Evolutionary conservation across 2,797 vertebrate genomes (phyloP).

Genomic region (Girardinus metallicus): DNA sequence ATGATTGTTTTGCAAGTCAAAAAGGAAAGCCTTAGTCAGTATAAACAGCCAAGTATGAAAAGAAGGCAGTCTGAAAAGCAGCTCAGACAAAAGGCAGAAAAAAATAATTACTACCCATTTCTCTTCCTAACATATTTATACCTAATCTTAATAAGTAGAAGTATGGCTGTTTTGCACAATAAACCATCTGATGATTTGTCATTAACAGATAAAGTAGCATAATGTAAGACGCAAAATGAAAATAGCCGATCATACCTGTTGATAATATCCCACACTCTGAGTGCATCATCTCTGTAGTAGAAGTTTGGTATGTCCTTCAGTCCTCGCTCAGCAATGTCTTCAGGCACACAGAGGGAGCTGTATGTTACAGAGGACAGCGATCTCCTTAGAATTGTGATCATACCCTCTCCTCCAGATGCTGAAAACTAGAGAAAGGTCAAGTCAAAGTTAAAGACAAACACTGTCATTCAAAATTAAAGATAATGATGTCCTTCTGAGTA

Average conservation of each 20-base stretch:
- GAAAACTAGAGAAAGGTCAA: conserved; percentile 38
- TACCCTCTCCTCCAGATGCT: conserved; percentile 54
- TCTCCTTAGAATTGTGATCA: conserved; percentile 38
- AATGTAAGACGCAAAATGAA: background rate
- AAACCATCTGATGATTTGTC: background rate
- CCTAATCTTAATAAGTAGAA: background rate
- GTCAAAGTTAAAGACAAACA: background rate
- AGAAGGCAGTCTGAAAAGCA: background rate
- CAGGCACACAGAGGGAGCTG: conserved; percentile 69
- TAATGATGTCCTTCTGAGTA: rapidly evolving
- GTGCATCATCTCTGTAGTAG: conserved; percentile 83
- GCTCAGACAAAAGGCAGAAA: background rate
- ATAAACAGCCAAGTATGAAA: background rate
- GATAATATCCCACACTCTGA: conserved; percentile 81
- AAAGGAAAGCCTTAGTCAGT: background rate
- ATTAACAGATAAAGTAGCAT: background rate
- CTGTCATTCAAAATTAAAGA: background rate
- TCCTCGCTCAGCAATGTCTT: conserved; percentile 57
- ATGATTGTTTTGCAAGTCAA: background rate
- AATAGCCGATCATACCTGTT: conserved; percentile 63
- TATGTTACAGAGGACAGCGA: conserved; percentile 63
- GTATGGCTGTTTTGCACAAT: background rate
- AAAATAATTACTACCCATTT: background rate
- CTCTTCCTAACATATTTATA: background rate
- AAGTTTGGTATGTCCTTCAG: conserved; percentile 77